Evolutionary conservation across 2,888 invertebrate species (phyloP), one percentile per base, ranked within the genome.

Genomic region (Lumbricus terrestris): DNA sequence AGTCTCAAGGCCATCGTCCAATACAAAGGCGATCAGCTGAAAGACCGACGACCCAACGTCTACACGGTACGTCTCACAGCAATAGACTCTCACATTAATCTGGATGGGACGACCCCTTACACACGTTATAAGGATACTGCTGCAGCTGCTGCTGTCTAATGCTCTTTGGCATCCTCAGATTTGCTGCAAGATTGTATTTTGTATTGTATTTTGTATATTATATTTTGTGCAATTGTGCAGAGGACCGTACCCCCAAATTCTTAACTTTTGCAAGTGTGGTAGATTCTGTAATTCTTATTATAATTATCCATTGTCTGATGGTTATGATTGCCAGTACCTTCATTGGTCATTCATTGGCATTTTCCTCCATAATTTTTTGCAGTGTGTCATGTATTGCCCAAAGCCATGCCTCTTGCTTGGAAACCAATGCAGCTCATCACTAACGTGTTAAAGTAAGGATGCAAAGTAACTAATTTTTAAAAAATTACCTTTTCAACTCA

Each of bases 1-100:
- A 88, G 93, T 42, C 95, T 98, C 20, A 97, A 97, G 95, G 97
- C 97, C 11, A 97, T 97, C 90, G 95, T 98, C 89, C 94, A 95
- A 92, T 95, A 95, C 91, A 95, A 95, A 1, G 97, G 96, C 8
- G n/a, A n/a, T n/a, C 95, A 95, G 92, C 96, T 96, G 33, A 90
- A 89, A 35, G 93, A 93, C 83, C 92, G 92, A 42, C 90, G 92
- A 69, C 91, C 92, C 15, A 92, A 93, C 91, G 92, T 93, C 18
- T 94, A 93, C 91, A 92, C 93, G 38, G 94, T 94, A 88, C n/a
- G n/a, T n/a, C n/a, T n/a, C n/a, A n/a, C n/a, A n/a, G n/a, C n/a
- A n/a, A n/a, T n/a, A n/a, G 13, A 88, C n/a, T 33, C 13, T 6
- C 23, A 69, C 8, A 69, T 69, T 69, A n/a, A n/a, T 69, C 29